These are phyloP conservation scores for Monomorium pharaonis DNA, from an alignment of 1,140 invertebrate genomes.

Conservation along the genomic window DNA sequence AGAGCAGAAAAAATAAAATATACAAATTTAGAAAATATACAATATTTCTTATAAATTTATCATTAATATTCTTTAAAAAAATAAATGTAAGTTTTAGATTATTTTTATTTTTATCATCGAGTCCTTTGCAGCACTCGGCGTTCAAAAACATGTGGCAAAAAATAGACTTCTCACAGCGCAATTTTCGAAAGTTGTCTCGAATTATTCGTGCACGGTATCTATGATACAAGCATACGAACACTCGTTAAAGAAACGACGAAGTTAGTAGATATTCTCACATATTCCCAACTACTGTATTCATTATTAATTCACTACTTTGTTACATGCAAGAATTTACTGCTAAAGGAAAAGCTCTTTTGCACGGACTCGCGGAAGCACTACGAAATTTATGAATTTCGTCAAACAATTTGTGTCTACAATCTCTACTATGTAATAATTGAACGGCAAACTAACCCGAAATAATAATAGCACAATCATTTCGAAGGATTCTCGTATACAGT, in stretches of 20 bases:
- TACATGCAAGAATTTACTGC: conserved; percentile 63
- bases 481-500: neutral
- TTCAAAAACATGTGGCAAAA: neutral
- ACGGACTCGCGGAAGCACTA: conserved; percentile 6
- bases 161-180: conserved; percentile 15
- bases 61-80: neutral
- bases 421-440: conserved; percentile 27
- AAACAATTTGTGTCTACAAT: conserved; percentile 16
- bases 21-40: neutral
- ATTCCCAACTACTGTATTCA: conserved; percentile 46
- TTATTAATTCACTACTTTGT: conserved; percentile 63
- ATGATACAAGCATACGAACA: conserved; percentile 45
- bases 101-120: conserved; percentile 14
- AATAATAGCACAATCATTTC: conserved; percentile 23
- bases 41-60: neutral
- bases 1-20: neutral
- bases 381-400: conserved; percentile 18
- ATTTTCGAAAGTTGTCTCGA: conserved; percentile 63
- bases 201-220: conserved; percentile 42
- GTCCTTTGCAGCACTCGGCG: neutral
- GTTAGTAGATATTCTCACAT: conserved; percentile 58
- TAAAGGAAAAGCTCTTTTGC: conserved; percentile 37
- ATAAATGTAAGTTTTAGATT: neutral
- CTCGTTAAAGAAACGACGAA: conserved; percentile 43
- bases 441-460: conserved; percentile 28